Evolutionary conservation across 2,797 vertebrate species (phyloP).

Genomic region (Carduelis carduelis): DNA sequence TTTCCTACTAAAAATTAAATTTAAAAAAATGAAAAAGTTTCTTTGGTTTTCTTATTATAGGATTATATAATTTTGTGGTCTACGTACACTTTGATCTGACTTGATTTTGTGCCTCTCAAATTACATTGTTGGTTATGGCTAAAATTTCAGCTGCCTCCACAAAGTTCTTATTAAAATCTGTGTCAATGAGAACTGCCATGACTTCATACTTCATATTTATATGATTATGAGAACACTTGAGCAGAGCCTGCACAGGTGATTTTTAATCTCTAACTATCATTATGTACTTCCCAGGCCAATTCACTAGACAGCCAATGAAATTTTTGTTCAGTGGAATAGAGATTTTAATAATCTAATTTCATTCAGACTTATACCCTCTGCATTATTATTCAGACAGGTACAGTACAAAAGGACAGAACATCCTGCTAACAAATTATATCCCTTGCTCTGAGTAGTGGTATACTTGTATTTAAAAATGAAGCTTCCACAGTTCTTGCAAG

Average conservation of each 20-base stretch:
- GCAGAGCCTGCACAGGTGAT: background rate
- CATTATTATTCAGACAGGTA: background rate
- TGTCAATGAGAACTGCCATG: background rate
- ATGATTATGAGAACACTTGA: background rate
- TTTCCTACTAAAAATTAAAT: background rate
- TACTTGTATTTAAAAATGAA: background rate
- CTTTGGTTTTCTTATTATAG: background rate
- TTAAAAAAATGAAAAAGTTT: background rate
- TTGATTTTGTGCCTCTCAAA: background rate
- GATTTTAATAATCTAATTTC: slow-evolving; percentile 30
- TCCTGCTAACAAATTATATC: background rate
- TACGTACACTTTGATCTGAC: background rate
- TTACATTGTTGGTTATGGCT: background rate
- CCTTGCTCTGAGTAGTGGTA: background rate
- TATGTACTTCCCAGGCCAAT: background rate
- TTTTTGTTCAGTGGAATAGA: slow-evolving; percentile 1
- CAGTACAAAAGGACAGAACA: background rate
- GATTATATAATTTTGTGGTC: background rate
- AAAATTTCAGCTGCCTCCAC: slow-evolving; percentile 14
- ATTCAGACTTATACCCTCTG: background rate
- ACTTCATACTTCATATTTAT: background rate
- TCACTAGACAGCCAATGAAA: slow-evolving; percentile 11
- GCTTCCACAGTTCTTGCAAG: background rate
- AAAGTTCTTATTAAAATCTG: background rate
- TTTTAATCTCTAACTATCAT: background rate